Evolutionary conservation across 2,888 invertebrate species (phyloP).

Genomic region (Reticulitermes lucifugus): DNA sequence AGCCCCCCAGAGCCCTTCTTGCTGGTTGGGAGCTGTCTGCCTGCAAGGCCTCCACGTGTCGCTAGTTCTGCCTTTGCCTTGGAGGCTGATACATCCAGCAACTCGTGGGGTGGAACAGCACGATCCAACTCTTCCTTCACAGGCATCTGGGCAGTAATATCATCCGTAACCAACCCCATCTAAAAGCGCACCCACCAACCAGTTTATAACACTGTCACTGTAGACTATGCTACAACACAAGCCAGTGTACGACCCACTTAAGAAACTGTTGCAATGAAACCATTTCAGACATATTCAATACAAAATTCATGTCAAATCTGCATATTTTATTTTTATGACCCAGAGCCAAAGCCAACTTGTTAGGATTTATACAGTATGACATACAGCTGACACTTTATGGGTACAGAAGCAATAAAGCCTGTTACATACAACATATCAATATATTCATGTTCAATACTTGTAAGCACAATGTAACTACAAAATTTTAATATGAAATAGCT

Average conservation of each 20-base stretch:
- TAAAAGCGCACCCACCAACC: slow-evolving; percentile 36
- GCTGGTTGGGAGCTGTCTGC: slow-evolving; percentile 73
- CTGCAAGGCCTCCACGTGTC: slow-evolving; percentile 76
- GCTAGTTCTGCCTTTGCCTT: slow-evolving; percentile 90
- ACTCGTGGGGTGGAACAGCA: slow-evolving; percentile 87
- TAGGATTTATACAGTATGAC: no score
- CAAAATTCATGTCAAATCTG: no score
- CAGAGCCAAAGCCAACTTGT: no score
- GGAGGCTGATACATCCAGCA: slow-evolving; percentile 88
- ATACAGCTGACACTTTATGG: no score
- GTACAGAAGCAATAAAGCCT: no score
- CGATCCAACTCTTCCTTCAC: slow-evolving; percentile 80
- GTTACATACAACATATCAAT: no score
- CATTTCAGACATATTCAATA: no score
- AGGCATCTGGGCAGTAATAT: slow-evolving; percentile 64
- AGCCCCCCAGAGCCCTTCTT: slow-evolving; percentile 60
- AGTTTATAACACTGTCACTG: slow-evolving; percentile 17
- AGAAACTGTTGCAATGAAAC: not conserved
- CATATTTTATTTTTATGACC: no score
- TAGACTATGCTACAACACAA: not conserved
- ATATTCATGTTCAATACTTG: no score
- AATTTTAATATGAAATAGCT: no score
- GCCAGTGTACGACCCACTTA: not conserved
- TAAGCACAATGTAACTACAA: no score
- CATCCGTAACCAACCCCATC: slow-evolving; percentile 38